Conservation (phyloP, 2,797 vertebrate genomes). For the Heteromormyrus szaboi region DNA sequence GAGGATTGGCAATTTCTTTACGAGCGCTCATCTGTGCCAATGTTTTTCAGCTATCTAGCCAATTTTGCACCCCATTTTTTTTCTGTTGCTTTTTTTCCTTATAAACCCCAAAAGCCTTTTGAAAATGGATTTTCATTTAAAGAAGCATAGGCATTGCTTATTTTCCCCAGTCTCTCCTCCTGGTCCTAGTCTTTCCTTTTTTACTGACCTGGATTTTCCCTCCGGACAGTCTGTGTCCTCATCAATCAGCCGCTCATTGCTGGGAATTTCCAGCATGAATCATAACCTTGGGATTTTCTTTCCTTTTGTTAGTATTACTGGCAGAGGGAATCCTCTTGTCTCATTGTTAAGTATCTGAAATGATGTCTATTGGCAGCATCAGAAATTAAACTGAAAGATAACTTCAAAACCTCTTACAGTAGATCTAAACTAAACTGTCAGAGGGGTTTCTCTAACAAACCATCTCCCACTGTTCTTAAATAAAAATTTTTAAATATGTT, state of each 20-base stretch:
- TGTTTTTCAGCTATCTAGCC: conserved; percentile 40
- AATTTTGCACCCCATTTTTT: conserved; percentile 42
- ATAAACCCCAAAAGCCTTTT: conserved; percentile 55
- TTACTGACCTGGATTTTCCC: conserved; percentile 22
- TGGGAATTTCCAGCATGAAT: not conserved
- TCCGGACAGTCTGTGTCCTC: not conserved
- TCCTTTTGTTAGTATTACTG: not conserved
- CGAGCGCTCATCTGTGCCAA: conserved; percentile 48
- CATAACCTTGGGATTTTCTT: not conserved
- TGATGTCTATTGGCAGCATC: not conserved
- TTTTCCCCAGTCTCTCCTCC: conserved; percentile 35
- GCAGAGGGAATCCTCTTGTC: not conserved
- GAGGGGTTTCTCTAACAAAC: not conserved
- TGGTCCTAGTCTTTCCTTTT: conserved; percentile 43
- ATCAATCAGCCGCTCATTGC: not conserved
- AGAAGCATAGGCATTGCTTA: conserved; percentile 50
- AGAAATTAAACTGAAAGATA: not conserved
- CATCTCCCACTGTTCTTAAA: not conserved
- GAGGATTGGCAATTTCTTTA: conserved; percentile 55
- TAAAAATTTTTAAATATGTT: not conserved
- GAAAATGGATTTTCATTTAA: conserved; percentile 67
- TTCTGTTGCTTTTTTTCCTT: conserved; percentile 42
- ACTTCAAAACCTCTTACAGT: not conserved
- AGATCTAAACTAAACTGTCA: not conserved
- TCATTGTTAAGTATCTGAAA: conserved; percentile 4